Base-by-base conservation (phyloP, 2,888 invertebrate genomes). In the Spialia ferax region DNA sequence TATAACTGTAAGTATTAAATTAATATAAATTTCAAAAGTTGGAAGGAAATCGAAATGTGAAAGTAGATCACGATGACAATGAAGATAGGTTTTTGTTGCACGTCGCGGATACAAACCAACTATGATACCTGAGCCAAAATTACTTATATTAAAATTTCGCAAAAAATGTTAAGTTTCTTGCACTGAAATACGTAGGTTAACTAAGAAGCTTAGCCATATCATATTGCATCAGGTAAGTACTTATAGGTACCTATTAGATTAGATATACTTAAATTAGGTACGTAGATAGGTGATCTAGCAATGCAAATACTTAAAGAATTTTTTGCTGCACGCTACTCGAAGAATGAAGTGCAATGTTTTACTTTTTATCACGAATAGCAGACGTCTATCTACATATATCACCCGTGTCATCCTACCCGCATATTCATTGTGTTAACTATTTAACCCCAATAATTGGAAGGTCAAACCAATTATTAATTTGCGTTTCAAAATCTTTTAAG, bases 51-150 rank as follows among this genome's bases (percentile, higher is more conserved):
- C 8, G 13, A 22, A 50, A 50, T 23, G 42, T 45, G 59, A 23
- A 52, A 52, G 22, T 26, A 26, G 23, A 23, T 26, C 52, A 52
- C 13, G 13, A 50, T 50, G 50, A 50, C 22, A n/a, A 52, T 23
- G 52, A 15, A 15, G n/a, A n/a, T n/a, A 18, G 52, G 1, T 52
- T 22, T 52, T 52, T 52, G 52, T 22, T 52, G n/a, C 52, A 26
- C n/a, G 52, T 52, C 52, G 22, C 4, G 13, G 23, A 11, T 15
- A 45, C 26, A 52, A 23, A 26, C n/a, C 23, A 26, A n/a, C 23
- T 22, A n/a, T n/a, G 22, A 52, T 52, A 52, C 18, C 26, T 4
- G 52, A 22, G 6, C 22, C 4, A 13, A 52, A 52, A 52, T 20
- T 48, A 38, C n/a, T 38, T 13, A 13, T 22, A 52, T 23, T 11